Base-by-base conservation (phyloP, 2,888 invertebrate genomes). In the Bellardia bayeri region DNA sequence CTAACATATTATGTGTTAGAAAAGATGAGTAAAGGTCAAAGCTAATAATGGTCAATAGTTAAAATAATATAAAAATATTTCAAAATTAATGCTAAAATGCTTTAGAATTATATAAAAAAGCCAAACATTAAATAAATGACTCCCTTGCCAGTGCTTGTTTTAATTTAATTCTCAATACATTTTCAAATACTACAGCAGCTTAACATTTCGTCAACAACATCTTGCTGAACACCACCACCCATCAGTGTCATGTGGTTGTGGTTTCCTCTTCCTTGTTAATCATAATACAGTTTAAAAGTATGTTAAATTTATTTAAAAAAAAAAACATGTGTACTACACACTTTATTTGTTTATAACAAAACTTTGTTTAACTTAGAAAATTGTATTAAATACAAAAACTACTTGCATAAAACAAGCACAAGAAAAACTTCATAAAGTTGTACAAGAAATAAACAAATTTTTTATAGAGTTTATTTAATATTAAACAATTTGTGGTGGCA, bases 401-500 rank as follows among this genome's bases (percentile, higher is more conserved):
- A 82, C 74, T 30, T 16, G 6, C 56, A 81, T 14, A 40, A 45
- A 45, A 72, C 33, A 23, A n/a, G 13, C 33, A 13, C 51, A 63
- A 69, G 61, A 69, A 72, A 80, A 80, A 64, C 33, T 76, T 85
- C 37, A 76, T 79, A 66, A 79, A 79, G 37, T 68, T 81, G 9
- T 61, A 51, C 14, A 69, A 75, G 54, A 51, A 81, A 86, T 42
- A 80, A 83, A 79, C 63, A 86, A 66, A 30, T 9, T 58, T 71
- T 75, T 76, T 83, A 76, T 58, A 2, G 63, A 79, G 63, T 79
- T 78, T 87, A 75, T 82, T 85, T 85, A 79, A 85, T 87, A 81
- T 68, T 54, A 75, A 87, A 75, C 85, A 85, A 87, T 87, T 87
- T 87, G 85, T 85, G 82, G 85, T 45, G 74, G 82, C 63, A 87